phyloP scores from a whole-genome alignment of 2,888 invertebrate species.

The Apamea sordens region DNA sequence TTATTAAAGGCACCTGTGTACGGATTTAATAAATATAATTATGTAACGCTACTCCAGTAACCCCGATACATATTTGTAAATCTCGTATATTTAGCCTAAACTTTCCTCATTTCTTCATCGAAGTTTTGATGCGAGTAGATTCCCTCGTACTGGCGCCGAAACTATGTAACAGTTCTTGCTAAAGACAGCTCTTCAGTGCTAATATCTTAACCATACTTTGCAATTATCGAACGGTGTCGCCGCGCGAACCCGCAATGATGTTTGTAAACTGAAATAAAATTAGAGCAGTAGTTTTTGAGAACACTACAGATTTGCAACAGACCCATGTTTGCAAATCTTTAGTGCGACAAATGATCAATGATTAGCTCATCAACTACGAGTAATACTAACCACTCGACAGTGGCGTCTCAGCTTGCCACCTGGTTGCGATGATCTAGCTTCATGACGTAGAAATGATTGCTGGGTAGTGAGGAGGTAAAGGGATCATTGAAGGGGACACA shows the following conservation, averaged over 20 bases:
- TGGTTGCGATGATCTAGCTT: too few species aligned
- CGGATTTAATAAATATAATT: conserved; percentile 37
- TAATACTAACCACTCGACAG: too few species aligned
- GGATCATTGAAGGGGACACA: too few species aligned
- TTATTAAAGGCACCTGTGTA: conserved; percentile 7
- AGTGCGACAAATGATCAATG: too few species aligned
- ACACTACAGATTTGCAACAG: not conserved
- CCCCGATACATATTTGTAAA: conserved; percentile 56
- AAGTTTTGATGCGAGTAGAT: conserved; percentile 22
- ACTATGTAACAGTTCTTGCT: conserved; percentile 3
- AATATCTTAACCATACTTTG: not conserved
- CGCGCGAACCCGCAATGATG: not conserved
- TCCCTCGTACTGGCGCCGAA: not conserved
- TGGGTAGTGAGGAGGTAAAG: too few species aligned
- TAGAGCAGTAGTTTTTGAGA: not conserved
- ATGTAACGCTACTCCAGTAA: conserved; percentile 52
- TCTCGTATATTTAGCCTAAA: conserved; percentile 30
- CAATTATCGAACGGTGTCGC: not conserved
- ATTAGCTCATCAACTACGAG: too few species aligned
- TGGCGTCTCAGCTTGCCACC: too few species aligned
- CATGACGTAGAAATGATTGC: too few species aligned
- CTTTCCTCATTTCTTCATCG: conserved; percentile 51
- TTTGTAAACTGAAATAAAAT: not conserved
- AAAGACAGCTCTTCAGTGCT: not conserved
- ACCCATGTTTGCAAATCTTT: too few species aligned